Evolutionary conservation across 2,113 vertebrate species (phyloP), one percentile per base, ranked within the genome.

Genomic region (Trogon melanurus): DNA sequence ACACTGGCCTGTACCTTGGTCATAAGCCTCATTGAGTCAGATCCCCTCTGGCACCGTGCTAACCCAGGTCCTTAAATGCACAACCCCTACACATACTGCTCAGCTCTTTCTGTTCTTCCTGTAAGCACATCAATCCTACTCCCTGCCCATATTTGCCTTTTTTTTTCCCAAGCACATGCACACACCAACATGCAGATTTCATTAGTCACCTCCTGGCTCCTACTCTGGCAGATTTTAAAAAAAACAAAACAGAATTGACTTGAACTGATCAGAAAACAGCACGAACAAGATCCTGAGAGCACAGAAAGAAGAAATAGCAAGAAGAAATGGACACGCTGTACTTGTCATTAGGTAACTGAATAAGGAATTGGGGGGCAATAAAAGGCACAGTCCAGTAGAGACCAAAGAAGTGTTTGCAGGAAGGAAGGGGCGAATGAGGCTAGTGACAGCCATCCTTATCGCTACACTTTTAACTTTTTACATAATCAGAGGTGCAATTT

Each of bases 21-120:
- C n/a, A 1, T 25, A 56, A 74, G 16, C 16, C n/a, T 72, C 45
- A 67, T 3, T 0, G 0, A 74, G 38, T 26, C 61, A 53, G 48
- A 88, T 25, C 29, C 34, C 45, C 48, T 41, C 29, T 32, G 14
- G 18, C 32, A 19, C 20, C 0, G 0, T 5, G 12, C 11, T 84
- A 78, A 89, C 4, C 36, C 62, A 22, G 21, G 30, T 22, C 41
- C 10, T 64, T 32, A 67, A 54, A 64, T 2, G 3, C 23, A 70
- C 30, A 25, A 34, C 16, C 25, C 8, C 41, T 47, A 22, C 14
- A n/a, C 27, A 32, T 5, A 21, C 22, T 30, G 19, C 23, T 73
- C 23, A 41, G 23, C 23, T 45, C 14, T 20, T 65, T 23, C 36
- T 54, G 18, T 16, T 76, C 79, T 22, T 14, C 25, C 30, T 13